Evolutionary conservation across 2,888 invertebrate genomes (phyloP).

Genomic region (Ethmia dodecea): DNA sequence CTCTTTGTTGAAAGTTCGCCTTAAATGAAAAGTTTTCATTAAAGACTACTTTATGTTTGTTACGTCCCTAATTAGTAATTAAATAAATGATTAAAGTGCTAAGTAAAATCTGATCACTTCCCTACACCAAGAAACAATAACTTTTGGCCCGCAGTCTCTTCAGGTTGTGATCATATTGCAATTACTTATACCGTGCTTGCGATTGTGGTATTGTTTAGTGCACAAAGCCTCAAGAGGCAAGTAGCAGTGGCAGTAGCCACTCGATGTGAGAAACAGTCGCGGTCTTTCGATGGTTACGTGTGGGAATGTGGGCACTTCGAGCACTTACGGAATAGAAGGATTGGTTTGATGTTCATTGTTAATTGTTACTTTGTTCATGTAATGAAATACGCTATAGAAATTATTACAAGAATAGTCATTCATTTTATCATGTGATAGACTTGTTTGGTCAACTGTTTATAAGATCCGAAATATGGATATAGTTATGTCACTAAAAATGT

Average conservation of each 20-base stretch:
- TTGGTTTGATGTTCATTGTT: not conserved
- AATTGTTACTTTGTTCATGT: not conserved
- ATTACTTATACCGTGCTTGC: slow-evolving; percentile 41
- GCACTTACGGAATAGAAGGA: not conserved
- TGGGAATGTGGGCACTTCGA: slow-evolving; percentile 60
- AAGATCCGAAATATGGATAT: no score
- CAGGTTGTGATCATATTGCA: no score
- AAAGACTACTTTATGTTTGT: no score
- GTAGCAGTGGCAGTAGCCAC: slow-evolving; percentile 41
- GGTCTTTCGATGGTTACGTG: slow-evolving; percentile 43
- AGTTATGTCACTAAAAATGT: no score
- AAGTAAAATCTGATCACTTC: slow-evolving; percentile 44
- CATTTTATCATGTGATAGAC: no score
- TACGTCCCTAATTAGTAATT: no score
- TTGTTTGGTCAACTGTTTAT: no score
- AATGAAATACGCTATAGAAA: no score
- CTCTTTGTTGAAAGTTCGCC: no score
- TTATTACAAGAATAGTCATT: no score
- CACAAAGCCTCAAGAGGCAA: slow-evolving; percentile 53
- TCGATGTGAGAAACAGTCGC: slow-evolving; percentile 68
- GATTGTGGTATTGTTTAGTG: slow-evolving; percentile 58
- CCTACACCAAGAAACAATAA: slow-evolving; percentile 45
- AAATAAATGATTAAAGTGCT: no score
- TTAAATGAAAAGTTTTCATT: no score
- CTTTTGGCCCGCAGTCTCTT: slow-evolving; percentile 44